These are phyloP conservation scores for Xiphophorus birchmanni DNA, from an alignment of 2,797 vertebrate genomes.

Conservation along the genomic window DNA sequence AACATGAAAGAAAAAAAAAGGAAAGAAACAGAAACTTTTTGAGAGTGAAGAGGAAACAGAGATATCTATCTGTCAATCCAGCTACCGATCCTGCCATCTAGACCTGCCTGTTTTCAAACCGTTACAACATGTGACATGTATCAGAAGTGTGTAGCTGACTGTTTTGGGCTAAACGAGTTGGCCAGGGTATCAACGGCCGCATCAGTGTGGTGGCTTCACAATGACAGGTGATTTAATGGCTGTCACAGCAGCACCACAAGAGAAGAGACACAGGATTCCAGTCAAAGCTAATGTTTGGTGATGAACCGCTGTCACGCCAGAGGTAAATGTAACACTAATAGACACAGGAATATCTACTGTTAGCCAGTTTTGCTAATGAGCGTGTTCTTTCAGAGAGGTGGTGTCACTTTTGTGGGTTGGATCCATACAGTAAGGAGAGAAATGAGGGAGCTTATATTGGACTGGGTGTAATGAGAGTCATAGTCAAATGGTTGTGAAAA, in stretches of 20 bases:
- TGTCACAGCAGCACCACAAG: slow-evolving; percentile 74
- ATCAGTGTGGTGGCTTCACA: slow-evolving; percentile 64
- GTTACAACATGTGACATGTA: slow-evolving; percentile 55
- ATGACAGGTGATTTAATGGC: slow-evolving; percentile 81
- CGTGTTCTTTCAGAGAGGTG: slow-evolving; percentile 70
- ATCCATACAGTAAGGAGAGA: slow-evolving; percentile 67
- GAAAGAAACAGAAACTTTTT: slow-evolving; percentile 37
- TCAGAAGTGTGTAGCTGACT: slow-evolving; percentile 53
- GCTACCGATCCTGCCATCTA: slow-evolving; percentile 8
- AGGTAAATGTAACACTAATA: slow-evolving; percentile 80
- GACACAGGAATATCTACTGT: slow-evolving; percentile 76
- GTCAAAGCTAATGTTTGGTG: slow-evolving; percentile 80
- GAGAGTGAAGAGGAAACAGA: slow-evolving; percentile 5
- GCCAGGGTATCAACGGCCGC: slow-evolving; percentile 62
- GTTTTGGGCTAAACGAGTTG: slow-evolving; percentile 49
- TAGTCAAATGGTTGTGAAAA: slow-evolving; percentile 40
- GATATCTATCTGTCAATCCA: not conserved
- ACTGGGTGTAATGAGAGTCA: slow-evolving; percentile 69
- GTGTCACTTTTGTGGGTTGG: slow-evolving; percentile 65
- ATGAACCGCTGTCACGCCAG: slow-evolving; percentile 77
- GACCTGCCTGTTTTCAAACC: slow-evolving; percentile 43
- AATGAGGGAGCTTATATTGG: slow-evolving; percentile 67
- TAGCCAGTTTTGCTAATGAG: slow-evolving; percentile 76
- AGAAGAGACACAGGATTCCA: slow-evolving; percentile 76
- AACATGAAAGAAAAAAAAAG: slow-evolving; percentile 22